Evolutionary conservation across 2,797 vertebrate species (phyloP).

Genomic region (Mus spretus): DNA sequence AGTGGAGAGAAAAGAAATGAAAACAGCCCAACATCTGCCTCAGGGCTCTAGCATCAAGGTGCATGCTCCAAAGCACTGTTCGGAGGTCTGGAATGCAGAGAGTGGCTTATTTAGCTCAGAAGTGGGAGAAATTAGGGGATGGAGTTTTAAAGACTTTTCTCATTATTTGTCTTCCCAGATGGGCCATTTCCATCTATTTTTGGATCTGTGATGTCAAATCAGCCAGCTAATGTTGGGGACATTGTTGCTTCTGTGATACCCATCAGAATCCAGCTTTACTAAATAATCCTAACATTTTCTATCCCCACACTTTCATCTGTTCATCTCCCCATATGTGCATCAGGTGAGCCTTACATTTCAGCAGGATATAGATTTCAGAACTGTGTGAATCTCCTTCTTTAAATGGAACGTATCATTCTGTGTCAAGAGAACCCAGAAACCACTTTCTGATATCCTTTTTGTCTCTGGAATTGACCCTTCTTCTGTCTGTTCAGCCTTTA

Average conservation of each 20-base stretch:
- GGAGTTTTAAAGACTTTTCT: constrained; percentile 67
- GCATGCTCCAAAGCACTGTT: constrained; percentile 77
- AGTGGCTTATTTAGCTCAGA: constrained; percentile 78
- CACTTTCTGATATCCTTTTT: background rate
- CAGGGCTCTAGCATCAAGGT: constrained; percentile 81
- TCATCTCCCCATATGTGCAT: background rate
- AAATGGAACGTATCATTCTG: background rate
- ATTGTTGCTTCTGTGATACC: constrained; percentile 11
- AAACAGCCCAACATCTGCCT: constrained; percentile 83
- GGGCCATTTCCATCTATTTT: constrained; percentile 72
- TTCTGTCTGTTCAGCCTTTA: background rate
- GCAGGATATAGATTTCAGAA: background rate
- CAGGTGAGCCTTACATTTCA: too few species aligned
- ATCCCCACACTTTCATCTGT: background rate
- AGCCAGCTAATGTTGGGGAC: background rate
- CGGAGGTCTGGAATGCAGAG: constrained; percentile 60
- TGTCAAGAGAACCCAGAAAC: background rate
- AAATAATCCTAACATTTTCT: background rate
- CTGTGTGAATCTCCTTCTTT: rapidly evolving
- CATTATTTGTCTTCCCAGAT: constrained; percentile 57
- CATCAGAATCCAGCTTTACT: background rate
- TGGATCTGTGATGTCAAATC: constrained; percentile 48
- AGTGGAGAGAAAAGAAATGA: constrained; percentile 73
- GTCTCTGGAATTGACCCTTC: background rate
- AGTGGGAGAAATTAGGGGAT: constrained; percentile 74